A percentile compares a stretch with the other conserved stretches of the same genome.
phyloP scores from a whole-genome alignment of 1,140 invertebrate genomes.

The Rhyzopertha dominica region DNA sequence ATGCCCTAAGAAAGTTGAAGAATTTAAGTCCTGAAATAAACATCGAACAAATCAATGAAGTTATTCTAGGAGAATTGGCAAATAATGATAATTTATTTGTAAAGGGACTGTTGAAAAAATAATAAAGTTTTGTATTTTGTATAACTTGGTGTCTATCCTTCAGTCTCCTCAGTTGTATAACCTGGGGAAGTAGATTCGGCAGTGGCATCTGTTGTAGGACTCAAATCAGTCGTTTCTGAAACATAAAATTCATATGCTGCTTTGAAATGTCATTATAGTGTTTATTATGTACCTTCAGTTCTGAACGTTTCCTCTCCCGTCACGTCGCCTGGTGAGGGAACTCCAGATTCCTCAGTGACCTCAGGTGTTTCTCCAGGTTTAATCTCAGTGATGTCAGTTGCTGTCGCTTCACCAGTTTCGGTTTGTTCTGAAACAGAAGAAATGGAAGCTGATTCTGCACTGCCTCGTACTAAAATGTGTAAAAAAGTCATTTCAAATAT shows the following conservation, averaged over 20 bases:
- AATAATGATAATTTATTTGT: conserved; percentile 31
- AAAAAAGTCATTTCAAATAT: no score
- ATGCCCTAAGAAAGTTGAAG: conserved; percentile 22
- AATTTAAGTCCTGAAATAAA: conserved; percentile 19
- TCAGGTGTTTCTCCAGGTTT: conserved; percentile 7
- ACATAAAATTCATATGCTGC: neutral
- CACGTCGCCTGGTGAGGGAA: no score
- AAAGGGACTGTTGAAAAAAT: conserved; percentile 27
- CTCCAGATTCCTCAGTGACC: neutral
- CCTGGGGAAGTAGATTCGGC: neutral
- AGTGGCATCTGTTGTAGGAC: neutral
- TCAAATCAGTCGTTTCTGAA: conserved; percentile 1
- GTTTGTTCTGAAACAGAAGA: neutral
- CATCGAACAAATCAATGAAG: conserved; percentile 25
- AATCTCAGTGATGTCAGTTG: conserved; percentile 1
- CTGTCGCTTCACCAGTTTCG: conserved; percentile 8
- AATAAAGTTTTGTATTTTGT: neutral
- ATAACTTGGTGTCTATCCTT: neutral
- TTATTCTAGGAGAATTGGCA: conserved; percentile 20
- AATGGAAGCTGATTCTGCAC: no score
- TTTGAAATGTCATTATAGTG: neutral
- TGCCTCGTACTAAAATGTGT: no score
- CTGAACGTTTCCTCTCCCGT: neutral
- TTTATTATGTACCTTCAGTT: neutral
- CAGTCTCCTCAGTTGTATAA: neutral